These are phyloP conservation scores for Synanthedon andrenaeformis DNA, from an alignment of 2,888 invertebrate genomes.

Conservation along the genomic window DNA sequence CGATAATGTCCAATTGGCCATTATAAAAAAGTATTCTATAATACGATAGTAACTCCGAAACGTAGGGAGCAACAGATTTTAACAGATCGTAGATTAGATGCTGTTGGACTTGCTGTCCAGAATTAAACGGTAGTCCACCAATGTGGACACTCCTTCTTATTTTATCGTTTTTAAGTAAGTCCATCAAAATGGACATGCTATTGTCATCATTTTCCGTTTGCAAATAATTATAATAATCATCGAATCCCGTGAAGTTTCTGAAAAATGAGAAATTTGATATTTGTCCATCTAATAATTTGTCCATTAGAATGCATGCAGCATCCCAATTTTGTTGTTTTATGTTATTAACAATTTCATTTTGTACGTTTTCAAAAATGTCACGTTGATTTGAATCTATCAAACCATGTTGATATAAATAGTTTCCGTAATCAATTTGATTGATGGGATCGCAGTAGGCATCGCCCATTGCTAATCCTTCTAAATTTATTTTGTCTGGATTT, in stretches of 20 bases:
- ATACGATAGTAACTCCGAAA: conserved; percentile 52
- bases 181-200: conserved; percentile 39
- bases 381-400: conserved; percentile 69
- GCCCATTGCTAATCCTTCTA: conserved; percentile 66
- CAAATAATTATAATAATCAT: conserved; percentile 81
- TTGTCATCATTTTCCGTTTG: conserved; percentile 50
- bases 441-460: conserved; percentile 65
- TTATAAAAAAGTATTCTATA: conserved; percentile 73
- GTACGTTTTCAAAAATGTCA: conserved; percentile 68
- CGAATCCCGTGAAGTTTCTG: conserved; percentile 77
- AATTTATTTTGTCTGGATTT: conserved; percentile 42
- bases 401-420: conserved; percentile 63
- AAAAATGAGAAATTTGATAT: conserved; percentile 57
- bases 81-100: conserved; percentile 68
- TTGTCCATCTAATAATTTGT: conserved; percentile 70
- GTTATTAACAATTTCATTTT: conserved; percentile 63
- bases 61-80: conserved; percentile 63
- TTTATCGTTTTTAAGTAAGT: conserved; percentile 37
- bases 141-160: conserved; percentile 72
- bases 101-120: conserved; percentile 55
- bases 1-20: conserved; percentile 76
- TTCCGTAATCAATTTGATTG: conserved; percentile 61
- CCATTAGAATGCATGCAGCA: conserved; percentile 77
- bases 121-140: conserved; percentile 67
- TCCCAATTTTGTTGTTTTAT: conserved; percentile 74